Evolutionary conservation across 2,797 vertebrate genomes (phyloP).

Genomic region (Mallotus villosus): DNA sequence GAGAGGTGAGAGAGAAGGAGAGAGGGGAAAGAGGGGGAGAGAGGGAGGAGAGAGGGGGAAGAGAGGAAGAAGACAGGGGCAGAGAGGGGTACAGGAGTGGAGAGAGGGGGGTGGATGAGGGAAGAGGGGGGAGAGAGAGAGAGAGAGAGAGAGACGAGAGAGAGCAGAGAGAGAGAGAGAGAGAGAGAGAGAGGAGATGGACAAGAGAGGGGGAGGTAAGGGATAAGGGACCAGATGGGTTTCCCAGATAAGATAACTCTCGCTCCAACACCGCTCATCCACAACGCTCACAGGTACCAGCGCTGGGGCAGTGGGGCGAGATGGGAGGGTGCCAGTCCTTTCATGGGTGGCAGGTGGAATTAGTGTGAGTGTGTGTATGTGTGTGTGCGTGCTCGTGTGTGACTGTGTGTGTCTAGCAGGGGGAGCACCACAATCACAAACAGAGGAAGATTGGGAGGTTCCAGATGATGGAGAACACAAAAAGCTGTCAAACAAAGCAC

Average conservation of each 20-base stretch:
- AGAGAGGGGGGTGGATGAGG: background rate
- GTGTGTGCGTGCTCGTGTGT: slow-evolving; percentile 5
- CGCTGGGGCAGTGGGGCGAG: slow-evolving; percentile 22
- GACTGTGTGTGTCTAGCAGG: slow-evolving; percentile 31
- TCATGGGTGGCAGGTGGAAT: slow-evolving; percentile 55
- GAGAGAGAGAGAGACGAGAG: slow-evolving; percentile 21
- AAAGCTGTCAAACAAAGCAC: background rate
- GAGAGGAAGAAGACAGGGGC: background rate
- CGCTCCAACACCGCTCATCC: slow-evolving; percentile 59
- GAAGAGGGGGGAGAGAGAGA: slow-evolving; percentile 19
- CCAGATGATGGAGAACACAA: background rate
- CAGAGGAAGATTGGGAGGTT: slow-evolving; percentile 4
- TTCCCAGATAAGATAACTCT: slow-evolving; percentile 68
- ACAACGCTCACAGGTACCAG: slow-evolving; percentile 62
- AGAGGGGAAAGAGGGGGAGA: background rate
- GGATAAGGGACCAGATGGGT: slow-evolving; percentile 65
- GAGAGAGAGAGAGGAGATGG: slow-evolving; percentile 42
- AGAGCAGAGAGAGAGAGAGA: slow-evolving; percentile 13
- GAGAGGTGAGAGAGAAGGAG: background rate
- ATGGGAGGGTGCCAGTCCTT: slow-evolving; percentile 44
- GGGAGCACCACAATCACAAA: slow-evolving; percentile 27
- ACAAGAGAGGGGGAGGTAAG: slow-evolving; percentile 3
- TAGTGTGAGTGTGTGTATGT: slow-evolving; percentile 42
- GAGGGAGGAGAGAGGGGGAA: slow-evolving; percentile 27
- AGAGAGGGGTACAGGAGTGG: too few species aligned